These are phyloP conservation scores for Microtus oregoni DNA, from an alignment of 2,113 vertebrate genomes.

Conservation along the genomic window DNA sequence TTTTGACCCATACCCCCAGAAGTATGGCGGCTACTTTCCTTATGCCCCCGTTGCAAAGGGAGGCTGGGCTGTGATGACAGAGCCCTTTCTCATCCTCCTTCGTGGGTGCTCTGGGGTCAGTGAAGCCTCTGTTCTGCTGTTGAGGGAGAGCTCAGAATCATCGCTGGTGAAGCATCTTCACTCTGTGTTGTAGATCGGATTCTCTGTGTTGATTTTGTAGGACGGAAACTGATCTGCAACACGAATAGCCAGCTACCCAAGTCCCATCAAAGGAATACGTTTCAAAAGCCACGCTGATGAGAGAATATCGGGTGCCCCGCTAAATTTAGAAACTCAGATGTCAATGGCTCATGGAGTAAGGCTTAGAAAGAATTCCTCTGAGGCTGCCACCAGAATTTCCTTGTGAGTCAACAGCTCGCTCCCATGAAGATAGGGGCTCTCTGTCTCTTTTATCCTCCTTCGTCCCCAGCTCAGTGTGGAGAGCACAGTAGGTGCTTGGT, in stretches of 20 bases:
- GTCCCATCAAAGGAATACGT: background rate
- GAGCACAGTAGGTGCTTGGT: background rate
- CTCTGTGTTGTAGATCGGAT: background rate
- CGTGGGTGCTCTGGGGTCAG: background rate
- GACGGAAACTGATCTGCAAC: background rate
- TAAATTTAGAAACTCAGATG: conserved; percentile 37
- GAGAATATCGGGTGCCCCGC: conserved; percentile 11
- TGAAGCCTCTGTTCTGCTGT: background rate
- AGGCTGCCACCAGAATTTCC: conserved; percentile 42
- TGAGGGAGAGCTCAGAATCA: background rate
- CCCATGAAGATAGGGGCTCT: background rate
- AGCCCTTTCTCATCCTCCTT: conserved; percentile 16
- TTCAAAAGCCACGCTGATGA: conserved; percentile 51
- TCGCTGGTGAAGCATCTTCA: conserved; percentile 2
- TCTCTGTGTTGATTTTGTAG: conserved; percentile 47
- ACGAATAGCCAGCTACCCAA: conserved; percentile 4
- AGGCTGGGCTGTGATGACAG: background rate
- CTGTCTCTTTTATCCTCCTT: background rate
- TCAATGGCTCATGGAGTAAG: conserved; percentile 9
- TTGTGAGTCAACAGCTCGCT: background rate
- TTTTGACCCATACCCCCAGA: conserved; percentile 51
- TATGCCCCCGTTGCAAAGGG: background rate
- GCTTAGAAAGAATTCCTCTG: conserved; percentile 49
- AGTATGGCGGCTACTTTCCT: conserved; percentile 40
- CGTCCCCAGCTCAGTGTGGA: background rate